phyloP scores from a whole-genome alignment of 2,888 invertebrate genomes.

The Perizoma affinitatum region DNA sequence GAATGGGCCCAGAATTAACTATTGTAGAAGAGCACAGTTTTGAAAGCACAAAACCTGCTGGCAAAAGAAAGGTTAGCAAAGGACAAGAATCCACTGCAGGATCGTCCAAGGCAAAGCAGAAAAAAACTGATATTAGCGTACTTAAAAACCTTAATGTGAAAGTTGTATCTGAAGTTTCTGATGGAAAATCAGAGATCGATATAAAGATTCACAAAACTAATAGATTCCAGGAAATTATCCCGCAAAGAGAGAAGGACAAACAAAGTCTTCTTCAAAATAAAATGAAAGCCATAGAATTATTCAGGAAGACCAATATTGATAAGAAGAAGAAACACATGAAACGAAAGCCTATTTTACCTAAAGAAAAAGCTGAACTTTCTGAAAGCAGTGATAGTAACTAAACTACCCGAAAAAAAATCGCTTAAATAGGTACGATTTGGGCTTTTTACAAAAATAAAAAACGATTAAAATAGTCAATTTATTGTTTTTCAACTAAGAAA shows the following conservation, averaged over 20 bases:
- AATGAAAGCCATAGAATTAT: constrained; percentile 89
- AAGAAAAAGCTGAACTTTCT: constrained; percentile 86
- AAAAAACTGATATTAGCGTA: constrained; percentile 48
- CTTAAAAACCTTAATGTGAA: constrained; percentile 56
- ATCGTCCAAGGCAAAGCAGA: constrained; percentile 53
- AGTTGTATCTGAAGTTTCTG: constrained; percentile 55
- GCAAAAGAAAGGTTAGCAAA: constrained; percentile 37
- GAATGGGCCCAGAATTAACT: constrained; percentile 77
- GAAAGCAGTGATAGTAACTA: constrained; percentile 85
- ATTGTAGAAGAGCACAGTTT: constrained; percentile 32
- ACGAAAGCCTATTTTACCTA: constrained; percentile 72
- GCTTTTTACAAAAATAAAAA: constrained; percentile 48
- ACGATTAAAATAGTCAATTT: constrained; percentile 71
- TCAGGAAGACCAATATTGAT: constrained; percentile 86
- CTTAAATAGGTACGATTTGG: no score
- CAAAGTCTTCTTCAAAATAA: constrained; percentile 86
- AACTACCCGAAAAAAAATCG: constrained; percentile 31
- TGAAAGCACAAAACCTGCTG: constrained; percentile 28
- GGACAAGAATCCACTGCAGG: constrained; percentile 42
- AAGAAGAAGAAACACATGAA: constrained; percentile 77
- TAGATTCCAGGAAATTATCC: constrained; percentile 85
- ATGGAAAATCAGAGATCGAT: constrained; percentile 54
- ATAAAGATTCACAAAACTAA: constrained; percentile 67
- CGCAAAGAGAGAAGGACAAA: constrained; percentile 88
- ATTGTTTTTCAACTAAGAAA: constrained; percentile 70